phyloP scores from a whole-genome alignment of 2,888 invertebrate species.

The Carterocephalus palaemon region DNA sequence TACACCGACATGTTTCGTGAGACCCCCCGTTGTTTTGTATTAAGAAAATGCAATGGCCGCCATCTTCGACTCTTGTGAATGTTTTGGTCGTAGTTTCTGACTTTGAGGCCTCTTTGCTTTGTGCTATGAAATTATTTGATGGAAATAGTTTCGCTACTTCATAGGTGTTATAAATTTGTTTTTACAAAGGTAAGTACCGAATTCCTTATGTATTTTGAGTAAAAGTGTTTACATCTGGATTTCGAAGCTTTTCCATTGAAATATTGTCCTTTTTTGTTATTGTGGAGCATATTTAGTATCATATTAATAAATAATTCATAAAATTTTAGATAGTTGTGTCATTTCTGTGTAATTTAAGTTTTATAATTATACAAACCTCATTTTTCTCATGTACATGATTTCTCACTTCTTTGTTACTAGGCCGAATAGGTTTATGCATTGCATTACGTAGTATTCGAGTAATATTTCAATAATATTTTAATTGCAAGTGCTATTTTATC shows the following conservation, averaged over 20 bases:
- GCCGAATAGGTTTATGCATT: slow-evolving; percentile 40
- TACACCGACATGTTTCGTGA: slow-evolving; percentile 70
- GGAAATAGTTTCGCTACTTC: slow-evolving; percentile 64
- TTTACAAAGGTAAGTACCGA: slow-evolving; percentile 60
- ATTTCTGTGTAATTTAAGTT: slow-evolving; percentile 40
- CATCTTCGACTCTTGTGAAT: slow-evolving; percentile 91
- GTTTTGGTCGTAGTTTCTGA: slow-evolving; percentile 82
- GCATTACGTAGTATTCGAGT: slow-evolving; percentile 29
- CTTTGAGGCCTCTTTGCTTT: slow-evolving; percentile 66
- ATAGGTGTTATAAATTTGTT: slow-evolving; percentile 58
- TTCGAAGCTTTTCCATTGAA: slow-evolving; percentile 79
- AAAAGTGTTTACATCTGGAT: slow-evolving; percentile 89
- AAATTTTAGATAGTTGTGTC: slow-evolving; percentile 38
- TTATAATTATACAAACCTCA: slow-evolving; percentile 66
- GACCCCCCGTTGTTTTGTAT: slow-evolving; percentile 84
- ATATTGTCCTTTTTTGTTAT: slow-evolving; percentile 73
- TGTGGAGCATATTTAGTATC: slow-evolving; percentile 45
- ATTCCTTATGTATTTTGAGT: slow-evolving; percentile 53
- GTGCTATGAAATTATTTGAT: slow-evolving; percentile 72
- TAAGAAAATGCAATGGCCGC: slow-evolving; percentile 90
- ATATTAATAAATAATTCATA: slow-evolving; percentile 26
- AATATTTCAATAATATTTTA: slow-evolving; percentile 34
- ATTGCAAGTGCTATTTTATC: slow-evolving; percentile 29
- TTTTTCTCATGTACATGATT: slow-evolving; percentile 65
- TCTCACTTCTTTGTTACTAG: slow-evolving; percentile 66